Evolutionary conservation across 2,113 vertebrate genomes (phyloP).

Genomic region (Nannobrachium achirus): DNA sequence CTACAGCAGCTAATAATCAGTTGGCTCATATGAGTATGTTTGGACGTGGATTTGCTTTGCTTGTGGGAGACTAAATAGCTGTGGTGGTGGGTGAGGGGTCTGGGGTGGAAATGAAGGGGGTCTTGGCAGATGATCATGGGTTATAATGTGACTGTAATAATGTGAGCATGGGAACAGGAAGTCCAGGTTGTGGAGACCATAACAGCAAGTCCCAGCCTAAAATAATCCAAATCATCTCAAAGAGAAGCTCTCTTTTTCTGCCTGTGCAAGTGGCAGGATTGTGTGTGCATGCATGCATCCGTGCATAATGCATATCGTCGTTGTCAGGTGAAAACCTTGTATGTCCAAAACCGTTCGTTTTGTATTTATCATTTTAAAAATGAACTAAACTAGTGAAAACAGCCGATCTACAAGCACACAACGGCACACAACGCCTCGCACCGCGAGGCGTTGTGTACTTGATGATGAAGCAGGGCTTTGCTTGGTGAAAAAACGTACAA

Average conservation of each 20-base stretch:
- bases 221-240: constrained; percentile 69
- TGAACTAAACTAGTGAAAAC: too few species aligned
- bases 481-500: too few species aligned
- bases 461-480: too few species aligned
- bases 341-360: too few species aligned
- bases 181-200: constrained; percentile 62
- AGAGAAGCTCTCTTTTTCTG: too few species aligned
- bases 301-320: too few species aligned
- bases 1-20: not conserved
- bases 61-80: constrained; percentile 29
- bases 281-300: too few species aligned
- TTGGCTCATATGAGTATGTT: constrained; percentile 38
- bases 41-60: constrained; percentile 19
- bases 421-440: too few species aligned
- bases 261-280: constrained; percentile 23
- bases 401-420: too few species aligned
- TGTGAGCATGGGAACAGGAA: constrained; percentile 77
- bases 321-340: too few species aligned
- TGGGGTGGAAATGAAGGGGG: constrained; percentile 47
- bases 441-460: too few species aligned
- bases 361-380: too few species aligned
- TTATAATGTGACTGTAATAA: constrained; percentile 46
- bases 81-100: constrained; percentile 15
- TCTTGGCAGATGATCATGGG: constrained; percentile 35
- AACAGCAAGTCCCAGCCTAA: constrained; percentile 61